phyloP scores from a whole-genome alignment of 35 echinoderm and acorn worm species.

The Holothuria glaberrima region DNA sequence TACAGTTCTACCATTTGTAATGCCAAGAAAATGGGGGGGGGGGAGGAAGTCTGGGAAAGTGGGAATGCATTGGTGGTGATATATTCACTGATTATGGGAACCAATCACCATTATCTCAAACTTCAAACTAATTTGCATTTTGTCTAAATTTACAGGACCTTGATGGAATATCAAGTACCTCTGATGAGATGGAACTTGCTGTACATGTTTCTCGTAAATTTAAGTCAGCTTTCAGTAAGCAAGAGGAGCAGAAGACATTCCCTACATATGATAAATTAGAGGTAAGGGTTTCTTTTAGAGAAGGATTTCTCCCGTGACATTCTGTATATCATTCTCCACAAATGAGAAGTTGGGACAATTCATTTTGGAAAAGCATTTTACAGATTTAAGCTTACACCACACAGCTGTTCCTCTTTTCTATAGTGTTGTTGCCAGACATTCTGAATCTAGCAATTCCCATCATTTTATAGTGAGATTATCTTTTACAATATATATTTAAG shows the following conservation, averaged over 20 bases:
- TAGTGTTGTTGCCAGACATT: too few species aligned
- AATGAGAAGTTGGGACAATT: too few species aligned
- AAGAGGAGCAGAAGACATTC: slow-evolving; percentile 96
- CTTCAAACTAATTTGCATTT: too few species aligned
- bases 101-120: neutral
- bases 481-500: too few species aligned
- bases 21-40: neutral
- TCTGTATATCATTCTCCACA: neutral
- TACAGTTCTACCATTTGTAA: neutral
- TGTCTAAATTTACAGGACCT: slow-evolving; percentile 60
- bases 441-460: too few species aligned
- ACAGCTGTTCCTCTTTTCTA: too few species aligned
- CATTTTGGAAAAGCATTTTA: too few species aligned
- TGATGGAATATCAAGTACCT: slow-evolving; percentile 67
- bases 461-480: too few species aligned
- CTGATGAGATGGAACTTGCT: slow-evolving; percentile 97
- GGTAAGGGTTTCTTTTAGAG: slow-evolving; percentile 24
- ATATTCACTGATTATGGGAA: neutral
- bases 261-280: slow-evolving; percentile 98
- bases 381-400: too few species aligned
- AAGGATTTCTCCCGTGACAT: neutral
- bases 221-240: slow-evolving; percentile 76
- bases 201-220: slow-evolving; percentile 85
- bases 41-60: too few species aligned
- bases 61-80: too few species aligned